Conservation (phyloP, 2,888 invertebrate genomes). For the Tipula confusa region DNA sequence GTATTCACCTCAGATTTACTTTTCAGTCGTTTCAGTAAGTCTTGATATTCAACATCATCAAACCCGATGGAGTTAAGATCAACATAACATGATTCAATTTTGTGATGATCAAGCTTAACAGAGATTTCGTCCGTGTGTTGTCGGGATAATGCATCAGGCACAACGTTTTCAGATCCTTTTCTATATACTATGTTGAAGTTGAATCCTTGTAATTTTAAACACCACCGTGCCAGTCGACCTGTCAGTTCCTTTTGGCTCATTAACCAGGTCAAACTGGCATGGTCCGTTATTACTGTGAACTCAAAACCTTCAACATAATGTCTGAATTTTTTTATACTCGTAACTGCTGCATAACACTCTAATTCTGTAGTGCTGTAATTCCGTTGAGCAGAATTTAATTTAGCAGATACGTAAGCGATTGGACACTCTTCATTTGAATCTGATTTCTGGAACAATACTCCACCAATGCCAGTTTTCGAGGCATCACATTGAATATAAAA, state of each 20-base stretch:
- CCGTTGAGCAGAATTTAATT: no score
- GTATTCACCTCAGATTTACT: no score
- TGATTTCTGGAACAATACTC: not conserved
- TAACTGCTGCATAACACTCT: not conserved
- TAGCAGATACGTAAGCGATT: no score
- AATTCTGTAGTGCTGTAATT: not conserved
- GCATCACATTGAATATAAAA: not conserved
- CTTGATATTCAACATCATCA: not conserved
- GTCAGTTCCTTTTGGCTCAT: conserved; percentile 28
- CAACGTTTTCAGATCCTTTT: conserved; percentile 29
- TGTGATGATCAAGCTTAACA: no score
- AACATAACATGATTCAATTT: not conserved
- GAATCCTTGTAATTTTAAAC: not conserved
- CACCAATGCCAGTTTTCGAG: not conserved
- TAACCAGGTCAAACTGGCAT: not conserved
- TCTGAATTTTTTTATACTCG: not conserved
- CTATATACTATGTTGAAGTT: conserved; percentile 30
- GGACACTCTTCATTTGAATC: not conserved
- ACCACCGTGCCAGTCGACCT: not conserved
- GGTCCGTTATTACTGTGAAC: not conserved
- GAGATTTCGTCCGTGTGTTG: not conserved
- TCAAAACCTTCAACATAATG: not conserved
- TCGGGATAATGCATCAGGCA: conserved; percentile 32
- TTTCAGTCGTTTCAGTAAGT: no score
- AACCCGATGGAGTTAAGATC: not conserved